phyloP scores from a whole-genome alignment of 2,113 vertebrate genomes.

The Grantiella picta region DNA sequence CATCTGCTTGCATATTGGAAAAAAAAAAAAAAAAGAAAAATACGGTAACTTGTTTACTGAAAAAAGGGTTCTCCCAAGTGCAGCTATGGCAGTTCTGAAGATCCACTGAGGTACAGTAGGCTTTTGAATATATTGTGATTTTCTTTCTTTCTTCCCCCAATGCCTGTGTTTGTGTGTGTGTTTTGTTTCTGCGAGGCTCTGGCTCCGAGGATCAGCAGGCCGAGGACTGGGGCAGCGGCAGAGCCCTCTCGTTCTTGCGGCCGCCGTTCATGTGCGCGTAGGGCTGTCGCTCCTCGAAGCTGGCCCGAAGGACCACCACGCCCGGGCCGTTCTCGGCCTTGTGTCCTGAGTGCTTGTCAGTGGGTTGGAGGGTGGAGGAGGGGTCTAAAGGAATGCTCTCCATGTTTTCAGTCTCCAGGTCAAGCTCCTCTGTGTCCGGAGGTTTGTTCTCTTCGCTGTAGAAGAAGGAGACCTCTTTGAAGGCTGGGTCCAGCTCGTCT shows the following conservation, averaged over 20 bases:
- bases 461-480: conserved; percentile 95
- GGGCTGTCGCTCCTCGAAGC: conserved; percentile 91
- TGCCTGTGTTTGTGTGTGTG: background rate
- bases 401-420: conserved; percentile 94
- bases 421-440: conserved; percentile 90
- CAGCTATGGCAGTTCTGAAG: conserved; percentile 79
- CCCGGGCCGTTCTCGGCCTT: conserved; percentile 86
- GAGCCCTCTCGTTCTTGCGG: conserved; percentile 89
- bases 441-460: conserved; percentile 98
- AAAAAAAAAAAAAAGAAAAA: conserved; percentile 47
- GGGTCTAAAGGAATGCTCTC: conserved; percentile 96
- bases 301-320: conserved; percentile 84
- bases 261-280: conserved; percentile 98
- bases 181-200: background rate
- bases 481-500: conserved; percentile 89
- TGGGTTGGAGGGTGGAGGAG: conserved; percentile 82
- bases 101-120: conserved; percentile 88
- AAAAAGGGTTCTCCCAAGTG: conserved; percentile 75
- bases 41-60: conserved; percentile 69
- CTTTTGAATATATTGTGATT: conserved; percentile 71
- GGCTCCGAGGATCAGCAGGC: conserved; percentile 88
- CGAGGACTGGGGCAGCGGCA: conserved; percentile 97
- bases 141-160: conserved; percentile 46
- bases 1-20: conserved; percentile 79
- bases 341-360: conserved; percentile 89